Evolutionary conservation across 2,888 invertebrate genomes (phyloP), one percentile per base, ranked within the genome.

Genomic region (Eupithecia exiguata): DNA sequence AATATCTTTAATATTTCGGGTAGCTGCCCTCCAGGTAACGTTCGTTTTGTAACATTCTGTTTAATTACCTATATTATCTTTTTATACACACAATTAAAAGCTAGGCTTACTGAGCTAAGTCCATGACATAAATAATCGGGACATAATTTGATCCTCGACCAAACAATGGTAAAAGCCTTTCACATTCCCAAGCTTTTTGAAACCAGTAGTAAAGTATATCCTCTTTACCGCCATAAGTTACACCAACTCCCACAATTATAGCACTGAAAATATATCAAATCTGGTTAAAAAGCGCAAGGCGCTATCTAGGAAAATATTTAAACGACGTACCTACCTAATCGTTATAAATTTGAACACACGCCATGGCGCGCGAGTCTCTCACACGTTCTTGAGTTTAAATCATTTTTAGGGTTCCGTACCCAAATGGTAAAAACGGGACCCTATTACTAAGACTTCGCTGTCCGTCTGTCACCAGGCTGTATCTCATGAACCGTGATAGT

Each of bases 171-270:
- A 96, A 84, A 35, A 93, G 85, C n/a, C 90, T 90, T 75, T 95
- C 95, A 79, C 96, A 96, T 75, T 95, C 94, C 96, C 96, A 96
- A 16, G 96, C 95, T 83, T 95, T 93, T 90, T 96, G 96, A 84
- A 96, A 97, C 85, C 96, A 95, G 83, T 95, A 95, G 78, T 95
- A 95, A 1, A 97, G 88, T n/a, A 94, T 91, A 58, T 95, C 95
- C 83, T 97, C 95, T 61, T 93, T 95, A 14, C 94, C 95, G 0
- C 96, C 96, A 78, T 96, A 97, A 1, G 95, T 95, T 21, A 96
- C 86, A 2, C 96, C 96, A 16, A 95, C 87, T 63, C 95, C 95
- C 36, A 97, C 86, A n/a, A 96, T 96, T 68, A 88, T 74, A 7
- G 93, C 92, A 35, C 94, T 94, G 81, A 68, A 74, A 58, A 10